Evolutionary conservation across 2,113 vertebrate genomes (phyloP).

Genomic region (Tragelaphus scriptus): DNA sequence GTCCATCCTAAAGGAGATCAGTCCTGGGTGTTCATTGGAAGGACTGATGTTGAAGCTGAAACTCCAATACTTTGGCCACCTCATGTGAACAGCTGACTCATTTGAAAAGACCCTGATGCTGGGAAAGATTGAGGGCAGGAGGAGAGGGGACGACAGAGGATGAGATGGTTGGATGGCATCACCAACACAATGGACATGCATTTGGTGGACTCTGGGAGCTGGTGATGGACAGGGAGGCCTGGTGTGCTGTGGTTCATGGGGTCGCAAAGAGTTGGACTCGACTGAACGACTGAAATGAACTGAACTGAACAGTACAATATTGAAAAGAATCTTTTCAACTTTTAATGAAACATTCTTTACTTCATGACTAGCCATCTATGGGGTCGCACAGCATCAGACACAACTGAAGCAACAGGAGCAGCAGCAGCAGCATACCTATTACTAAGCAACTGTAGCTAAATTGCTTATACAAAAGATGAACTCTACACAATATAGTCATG

Average conservation of each 20-base stretch:
- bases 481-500: background rate
- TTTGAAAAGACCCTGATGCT: background rate
- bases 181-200: background rate
- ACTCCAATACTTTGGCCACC: background rate
- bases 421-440: background rate
- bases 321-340: background rate
- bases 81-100: background rate
- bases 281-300: background rate
- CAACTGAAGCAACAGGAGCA: fast-evolving
- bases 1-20: background rate
- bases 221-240: background rate
- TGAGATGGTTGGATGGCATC: background rate
- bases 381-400: background rate
- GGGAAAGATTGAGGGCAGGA: background rate
- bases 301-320: background rate
- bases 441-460: background rate
- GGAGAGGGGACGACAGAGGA: background rate
- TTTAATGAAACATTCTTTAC: background rate
- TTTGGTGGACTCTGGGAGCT: background rate
- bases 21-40: background rate
- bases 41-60: background rate
- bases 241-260: background rate
- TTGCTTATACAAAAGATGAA: background rate
- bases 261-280: background rate
- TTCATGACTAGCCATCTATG: fast-evolving